Base-by-base conservation (phyloP, 2,797 vertebrate species). In the Onychomys torridus region DNA sequence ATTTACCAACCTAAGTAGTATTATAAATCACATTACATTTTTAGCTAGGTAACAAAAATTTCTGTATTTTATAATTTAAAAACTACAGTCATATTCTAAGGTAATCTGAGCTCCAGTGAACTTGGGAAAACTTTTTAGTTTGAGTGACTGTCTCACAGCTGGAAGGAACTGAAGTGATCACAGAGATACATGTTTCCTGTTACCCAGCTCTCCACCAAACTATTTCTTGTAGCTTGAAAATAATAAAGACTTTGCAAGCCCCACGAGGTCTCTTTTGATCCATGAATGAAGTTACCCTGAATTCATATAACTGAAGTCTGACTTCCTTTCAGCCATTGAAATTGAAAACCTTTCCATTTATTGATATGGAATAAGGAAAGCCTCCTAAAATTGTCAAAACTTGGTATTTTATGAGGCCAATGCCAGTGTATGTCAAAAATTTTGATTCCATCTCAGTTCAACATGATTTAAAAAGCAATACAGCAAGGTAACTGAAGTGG, bases 191-290 rank as follows among this genome's bases (percentile, higher is more conserved):
- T 98, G 98, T 98, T 99, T 98, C 96, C 98, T 97, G 98, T 99
- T 98, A 99, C 97, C 96, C 79, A 97, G 94, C 95, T 98, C 97
- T 98, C 95, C 93, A 98, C 96, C 97, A 98, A 98, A 98, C 96
- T 98, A 96, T 98, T 98, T 97, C 97, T 98, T 98, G 98, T 98
- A 98, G 96, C 97, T 98, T 97, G 98, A 98, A 98, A 99, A 98
- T 98, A 98, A 98, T 98, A 98, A 98, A 98, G 97, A 98, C 98
- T 98, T 98, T 98, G 97, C 98, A 98, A 98, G 95, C 97, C 98
- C 97, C 98, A 94, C 94, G 96, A 97, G 98, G 97, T 98, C 97
- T 98, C 98, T 98, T 98, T 98, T 98, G 98, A 98, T 98, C 98
- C 98, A 98, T 98, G 98, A 98, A 98, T 98, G 98, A 98, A 98